phyloP scores from a whole-genome alignment of 2,797 vertebrate genomes.

The Hydrocynus forskahlii region DNA sequence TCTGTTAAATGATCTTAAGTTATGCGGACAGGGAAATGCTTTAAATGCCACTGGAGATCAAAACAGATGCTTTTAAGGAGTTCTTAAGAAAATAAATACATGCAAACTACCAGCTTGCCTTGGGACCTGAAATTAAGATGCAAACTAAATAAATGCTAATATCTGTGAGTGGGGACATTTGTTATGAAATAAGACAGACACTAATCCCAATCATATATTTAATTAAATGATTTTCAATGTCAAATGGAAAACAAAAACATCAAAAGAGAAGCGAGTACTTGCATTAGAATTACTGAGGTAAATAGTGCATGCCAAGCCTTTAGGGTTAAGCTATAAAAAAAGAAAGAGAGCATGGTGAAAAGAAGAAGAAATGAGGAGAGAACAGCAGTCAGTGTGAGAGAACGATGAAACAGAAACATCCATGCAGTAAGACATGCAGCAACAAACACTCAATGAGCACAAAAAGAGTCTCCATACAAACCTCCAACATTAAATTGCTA shows the following conservation, averaged over 20 bases:
- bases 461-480: slow-evolving; percentile 87
- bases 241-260: slow-evolving; percentile 18
- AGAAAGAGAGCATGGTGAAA: slow-evolving; percentile 55
- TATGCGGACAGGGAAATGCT: not conserved
- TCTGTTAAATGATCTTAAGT: not conserved
- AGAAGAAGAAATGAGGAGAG: slow-evolving; percentile 41
- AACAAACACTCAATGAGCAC: slow-evolving; percentile 45
- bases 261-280: slow-evolving; percentile 71
- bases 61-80: not conserved
- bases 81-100: slow-evolving; percentile 2
- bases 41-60: not conserved
- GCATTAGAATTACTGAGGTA: slow-evolving; percentile 77
- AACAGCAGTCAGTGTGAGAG: slow-evolving; percentile 47
- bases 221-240: slow-evolving; percentile 24
- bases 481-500: slow-evolving; percentile 99
- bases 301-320: slow-evolving; percentile 80
- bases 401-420: slow-evolving; percentile 61
- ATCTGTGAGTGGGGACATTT: not conserved
- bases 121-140: not conserved
- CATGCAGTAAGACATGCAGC: slow-evolving; percentile 56
- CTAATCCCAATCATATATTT: slow-evolving; percentile 65
- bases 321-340: slow-evolving; percentile 69
- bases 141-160: not conserved
- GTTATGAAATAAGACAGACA: not conserved
- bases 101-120: not conserved